Evolutionary conservation across 1,140 invertebrate genomes (phyloP).

Genomic region (Ladona fulva): DNA sequence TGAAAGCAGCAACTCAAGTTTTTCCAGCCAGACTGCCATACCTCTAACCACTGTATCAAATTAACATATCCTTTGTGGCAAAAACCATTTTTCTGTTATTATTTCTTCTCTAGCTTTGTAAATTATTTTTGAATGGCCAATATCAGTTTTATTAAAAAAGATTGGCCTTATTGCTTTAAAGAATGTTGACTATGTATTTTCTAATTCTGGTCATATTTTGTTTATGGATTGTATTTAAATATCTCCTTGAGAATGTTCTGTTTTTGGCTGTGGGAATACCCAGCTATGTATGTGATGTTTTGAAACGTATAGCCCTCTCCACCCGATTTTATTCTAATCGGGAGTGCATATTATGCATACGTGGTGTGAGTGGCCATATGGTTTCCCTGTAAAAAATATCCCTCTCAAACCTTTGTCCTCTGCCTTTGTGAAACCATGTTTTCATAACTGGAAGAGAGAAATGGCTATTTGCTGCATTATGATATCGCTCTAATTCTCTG

Average conservation of each 20-base stretch:
- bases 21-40: neutral
- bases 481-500: slow-evolving; percentile 1
- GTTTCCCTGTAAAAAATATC: neutral
- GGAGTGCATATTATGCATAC: neutral
- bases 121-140: neutral
- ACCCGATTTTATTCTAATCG: neutral
- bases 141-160: neutral
- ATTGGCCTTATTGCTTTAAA: neutral
- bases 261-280: neutral
- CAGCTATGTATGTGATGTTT: neutral
- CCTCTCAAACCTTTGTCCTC: neutral
- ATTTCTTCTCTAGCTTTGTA: neutral
- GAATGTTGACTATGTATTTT: neutral
- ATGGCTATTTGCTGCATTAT: neutral
- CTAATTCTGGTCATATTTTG: neutral
- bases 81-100: neutral
- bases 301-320: neutral
- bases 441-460: neutral
- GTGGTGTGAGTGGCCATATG: neutral
- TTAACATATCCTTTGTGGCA: neutral
- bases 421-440: neutral
- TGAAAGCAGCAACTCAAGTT: neutral
- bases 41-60: neutral
- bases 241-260: neutral
- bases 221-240: neutral